These are phyloP conservation scores for Entomobrya multifasciata DNA, from an alignment of 2,888 invertebrate genomes.

Conservation along the genomic window DNA sequence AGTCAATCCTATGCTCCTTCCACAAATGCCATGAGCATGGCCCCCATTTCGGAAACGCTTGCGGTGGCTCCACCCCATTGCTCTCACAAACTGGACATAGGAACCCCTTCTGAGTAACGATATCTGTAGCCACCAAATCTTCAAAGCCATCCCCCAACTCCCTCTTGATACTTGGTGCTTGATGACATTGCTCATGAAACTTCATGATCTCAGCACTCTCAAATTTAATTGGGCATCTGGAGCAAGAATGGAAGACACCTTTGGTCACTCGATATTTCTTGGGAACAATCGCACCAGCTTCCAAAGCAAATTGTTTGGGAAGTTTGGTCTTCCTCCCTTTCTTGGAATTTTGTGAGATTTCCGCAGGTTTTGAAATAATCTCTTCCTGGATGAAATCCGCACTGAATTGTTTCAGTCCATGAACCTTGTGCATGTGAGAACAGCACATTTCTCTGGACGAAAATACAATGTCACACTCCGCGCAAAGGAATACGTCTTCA, in stretches of 20 bases:
- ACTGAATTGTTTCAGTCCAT: slow-evolving; percentile 75
- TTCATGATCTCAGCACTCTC: slow-evolving; percentile 71
- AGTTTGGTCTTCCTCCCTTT: slow-evolving; percentile 64
- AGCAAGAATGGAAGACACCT: slow-evolving; percentile 70
- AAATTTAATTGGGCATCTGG: slow-evolving; percentile 75
- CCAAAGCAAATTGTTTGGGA: slow-evolving; percentile 67
- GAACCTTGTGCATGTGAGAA: slow-evolving; percentile 76
- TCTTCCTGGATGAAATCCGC: slow-evolving; percentile 75
- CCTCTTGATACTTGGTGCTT: neutral
- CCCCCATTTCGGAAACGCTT: slow-evolving; percentile 85
- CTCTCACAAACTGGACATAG: slow-evolving; percentile 71
- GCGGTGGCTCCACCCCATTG: slow-evolving; percentile 68
- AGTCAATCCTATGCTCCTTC: slow-evolving; percentile 87
- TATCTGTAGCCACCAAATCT: neutral
- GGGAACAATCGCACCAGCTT: slow-evolving; percentile 67
- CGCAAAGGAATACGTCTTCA: slow-evolving; percentile 76
- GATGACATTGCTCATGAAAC: slow-evolving; percentile 78
- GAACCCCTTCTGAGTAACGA: slow-evolving; percentile 41
- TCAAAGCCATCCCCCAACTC: neutral
- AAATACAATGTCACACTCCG: slow-evolving; percentile 77
- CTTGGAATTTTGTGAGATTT: slow-evolving; percentile 12
- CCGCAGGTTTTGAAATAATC: slow-evolving; percentile 52
- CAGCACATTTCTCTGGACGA: slow-evolving; percentile 76
- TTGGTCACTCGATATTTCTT: slow-evolving; percentile 74
- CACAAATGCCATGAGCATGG: slow-evolving; percentile 87